phyloP scores from a whole-genome alignment of 2,888 invertebrate species.

The Punctoribates punctum region DNA sequence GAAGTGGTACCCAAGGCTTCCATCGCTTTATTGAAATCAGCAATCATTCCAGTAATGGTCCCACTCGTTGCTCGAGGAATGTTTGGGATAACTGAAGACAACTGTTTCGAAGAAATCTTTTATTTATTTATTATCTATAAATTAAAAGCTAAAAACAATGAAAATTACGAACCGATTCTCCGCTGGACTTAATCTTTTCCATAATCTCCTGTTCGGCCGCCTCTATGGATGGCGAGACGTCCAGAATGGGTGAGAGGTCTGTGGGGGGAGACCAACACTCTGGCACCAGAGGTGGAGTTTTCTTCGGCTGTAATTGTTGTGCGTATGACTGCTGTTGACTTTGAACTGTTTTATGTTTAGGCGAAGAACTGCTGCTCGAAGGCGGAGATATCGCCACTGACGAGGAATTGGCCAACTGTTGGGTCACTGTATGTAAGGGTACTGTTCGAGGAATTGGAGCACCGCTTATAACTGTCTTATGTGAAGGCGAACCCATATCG shows the following conservation, averaged over 20 bases:
- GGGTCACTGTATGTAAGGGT: slow-evolving; percentile 38
- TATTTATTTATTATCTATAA: not conserved
- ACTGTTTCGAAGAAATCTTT: not conserved
- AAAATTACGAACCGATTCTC: slow-evolving; percentile 23
- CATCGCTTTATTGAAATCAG: slow-evolving; percentile 48
- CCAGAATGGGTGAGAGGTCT: slow-evolving; percentile 56
- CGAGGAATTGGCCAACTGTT: slow-evolving; percentile 26
- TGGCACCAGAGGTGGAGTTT: not conserved
- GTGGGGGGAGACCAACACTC: slow-evolving; percentile 54
- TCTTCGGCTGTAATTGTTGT: slow-evolving; percentile 23
- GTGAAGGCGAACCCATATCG: slow-evolving; percentile 19
- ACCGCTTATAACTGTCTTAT: not conserved
- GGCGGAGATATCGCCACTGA: not conserved
- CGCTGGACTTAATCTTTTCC: slow-evolving; percentile 42
- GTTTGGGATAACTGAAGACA: slow-evolving; percentile 11
- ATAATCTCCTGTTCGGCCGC: slow-evolving; percentile 52
- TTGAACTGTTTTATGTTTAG: slow-evolving; percentile 6
- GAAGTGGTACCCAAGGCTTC: slow-evolving; percentile 47
- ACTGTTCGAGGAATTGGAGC: slow-evolving; percentile 38
- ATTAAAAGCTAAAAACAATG: not conserved
- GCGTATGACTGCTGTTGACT: slow-evolving; percentile 33
- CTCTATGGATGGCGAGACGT: slow-evolving; percentile 56
- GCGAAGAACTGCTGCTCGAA: slow-evolving; percentile 21
- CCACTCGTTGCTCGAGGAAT: slow-evolving; percentile 48
- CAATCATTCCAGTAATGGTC: slow-evolving; percentile 49